These are phyloP conservation scores for Acipenser oxyrinchus DNA, from an alignment of 2,797 vertebrate species.

Conservation along the genomic window DNA sequence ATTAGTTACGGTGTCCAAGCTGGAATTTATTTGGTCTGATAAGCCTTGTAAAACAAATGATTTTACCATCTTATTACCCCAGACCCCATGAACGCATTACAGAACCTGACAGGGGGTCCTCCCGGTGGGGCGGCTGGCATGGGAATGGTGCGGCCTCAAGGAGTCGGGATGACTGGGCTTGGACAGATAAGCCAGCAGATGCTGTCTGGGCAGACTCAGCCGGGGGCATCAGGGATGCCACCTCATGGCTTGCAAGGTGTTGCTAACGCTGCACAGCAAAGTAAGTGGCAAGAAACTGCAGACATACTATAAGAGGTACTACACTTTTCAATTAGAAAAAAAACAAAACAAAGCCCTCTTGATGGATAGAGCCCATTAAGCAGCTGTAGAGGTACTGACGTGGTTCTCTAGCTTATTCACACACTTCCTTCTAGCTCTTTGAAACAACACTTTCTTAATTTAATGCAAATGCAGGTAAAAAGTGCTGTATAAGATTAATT, in stretches of 20 bases:
- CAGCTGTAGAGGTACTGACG: too few species aligned
- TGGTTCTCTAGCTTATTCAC: too few species aligned
- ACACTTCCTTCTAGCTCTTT: too few species aligned
- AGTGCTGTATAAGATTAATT: too few species aligned
- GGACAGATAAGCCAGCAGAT: constrained; percentile 70
- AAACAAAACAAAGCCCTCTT: too few species aligned
- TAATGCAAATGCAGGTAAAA: too few species aligned
- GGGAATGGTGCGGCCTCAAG: constrained; percentile 76
- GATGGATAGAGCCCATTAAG: too few species aligned
- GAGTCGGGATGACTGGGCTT: constrained; percentile 71
- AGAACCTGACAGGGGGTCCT: constrained; percentile 79
- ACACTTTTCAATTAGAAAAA: too few species aligned
- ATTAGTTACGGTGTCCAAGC: neutral
- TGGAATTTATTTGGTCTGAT: constrained; percentile 25
- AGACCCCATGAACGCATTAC: constrained; percentile 93
- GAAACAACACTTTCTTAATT: too few species aligned
- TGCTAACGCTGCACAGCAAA: constrained; percentile 73
- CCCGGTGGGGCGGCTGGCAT: constrained; percentile 65
- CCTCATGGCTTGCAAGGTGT: constrained; percentile 82
- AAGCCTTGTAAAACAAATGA: constrained; percentile 25
- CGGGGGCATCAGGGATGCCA: constrained; percentile 63
- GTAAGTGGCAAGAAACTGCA: constrained; percentile 57
- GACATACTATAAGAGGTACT: too few species aligned
- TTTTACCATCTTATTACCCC: constrained; percentile 17
- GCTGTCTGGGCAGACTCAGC: constrained; percentile 65